A percentile compares a stretch with the other conserved stretches of the same genome.
Conservation (phyloP, 2,113 vertebrate species). For the Alligator mississippiensis region DNA sequence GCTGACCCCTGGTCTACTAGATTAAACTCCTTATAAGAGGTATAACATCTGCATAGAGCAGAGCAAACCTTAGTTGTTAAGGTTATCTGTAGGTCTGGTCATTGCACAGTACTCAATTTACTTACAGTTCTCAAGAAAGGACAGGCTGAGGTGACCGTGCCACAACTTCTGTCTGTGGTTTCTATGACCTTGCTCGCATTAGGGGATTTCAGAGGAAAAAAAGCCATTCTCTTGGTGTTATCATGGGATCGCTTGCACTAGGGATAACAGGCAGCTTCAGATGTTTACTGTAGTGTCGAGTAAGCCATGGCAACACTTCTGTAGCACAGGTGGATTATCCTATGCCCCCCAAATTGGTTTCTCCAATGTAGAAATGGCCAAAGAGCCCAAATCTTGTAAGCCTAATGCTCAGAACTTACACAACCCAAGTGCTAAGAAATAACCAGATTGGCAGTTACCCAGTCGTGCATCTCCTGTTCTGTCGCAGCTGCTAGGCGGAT, state of each 20-base stretch:
- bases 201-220: neutral
- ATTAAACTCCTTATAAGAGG: neutral
- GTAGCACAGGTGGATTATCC: neutral
- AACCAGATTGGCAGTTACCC: slow-evolving; percentile 80
- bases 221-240: neutral
- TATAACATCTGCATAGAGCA: neutral
- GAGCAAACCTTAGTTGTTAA: neutral
- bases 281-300: neutral
- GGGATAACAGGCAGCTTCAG: neutral
- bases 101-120: neutral
- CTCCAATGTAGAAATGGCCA: neutral
- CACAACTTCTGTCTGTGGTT: neutral
- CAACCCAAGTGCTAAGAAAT: neutral
- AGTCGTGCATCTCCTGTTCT: slow-evolving; percentile 96
- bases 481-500: slow-evolving; percentile 90
- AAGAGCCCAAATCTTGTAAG: neutral
- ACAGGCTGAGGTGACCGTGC: neutral
- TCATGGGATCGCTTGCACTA: neutral
- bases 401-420: neutral
- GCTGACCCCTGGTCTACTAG: no score
- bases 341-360: neutral
- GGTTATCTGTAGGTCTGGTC: neutral
- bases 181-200: neutral
- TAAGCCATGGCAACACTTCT: neutral
- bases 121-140: neutral